phyloP scores from a whole-genome alignment of 37 sponge, comb jelly and placozoan species.

The Chondrosia reniformis region DNA sequence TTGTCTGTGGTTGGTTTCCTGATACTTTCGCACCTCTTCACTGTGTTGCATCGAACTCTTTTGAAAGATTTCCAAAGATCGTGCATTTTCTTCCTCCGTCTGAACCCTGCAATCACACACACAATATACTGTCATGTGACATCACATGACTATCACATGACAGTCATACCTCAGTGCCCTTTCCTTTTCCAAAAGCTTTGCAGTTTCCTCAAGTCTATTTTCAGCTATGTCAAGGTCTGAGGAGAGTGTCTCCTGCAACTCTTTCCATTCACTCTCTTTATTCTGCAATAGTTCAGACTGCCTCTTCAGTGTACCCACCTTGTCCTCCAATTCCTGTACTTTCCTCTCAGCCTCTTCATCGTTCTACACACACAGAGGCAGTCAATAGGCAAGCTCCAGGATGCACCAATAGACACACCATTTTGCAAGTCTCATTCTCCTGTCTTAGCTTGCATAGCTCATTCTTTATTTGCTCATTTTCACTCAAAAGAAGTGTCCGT shows the following conservation, averaged over 20 bases:
- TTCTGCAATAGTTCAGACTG: background rate
- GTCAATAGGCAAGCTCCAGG: background rate
- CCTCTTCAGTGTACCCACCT: background rate
- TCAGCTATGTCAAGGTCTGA: conserved; percentile 58
- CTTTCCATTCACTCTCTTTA: background rate
- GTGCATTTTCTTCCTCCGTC: conserved; percentile 26
- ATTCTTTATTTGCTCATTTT: background rate
- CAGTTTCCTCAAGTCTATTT: conserved; percentile 32
- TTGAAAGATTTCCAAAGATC: conserved; percentile 22
- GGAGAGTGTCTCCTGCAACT: conserved; percentile 27
- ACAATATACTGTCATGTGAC: background rate
- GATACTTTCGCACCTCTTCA: conserved; percentile 32
- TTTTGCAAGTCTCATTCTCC: background rate
- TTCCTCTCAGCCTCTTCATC: background rate
- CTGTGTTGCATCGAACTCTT: conserved; percentile 15
- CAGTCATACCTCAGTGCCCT: conserved; percentile 28
- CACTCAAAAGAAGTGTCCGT: background rate
- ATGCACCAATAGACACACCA: background rate
- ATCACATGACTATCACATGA: background rate
- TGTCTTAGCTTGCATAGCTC: background rate
- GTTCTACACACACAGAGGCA: background rate
- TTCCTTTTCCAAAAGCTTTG: conserved; percentile 24
- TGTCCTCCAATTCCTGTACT: conserved; percentile 1
- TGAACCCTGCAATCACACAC: background rate
- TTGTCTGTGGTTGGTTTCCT: conserved; percentile 32